Evolutionary conservation across 2,888 invertebrate genomes (phyloP), one percentile per base, ranked within the genome.

Genomic region (Exocentrus adspersus): DNA sequence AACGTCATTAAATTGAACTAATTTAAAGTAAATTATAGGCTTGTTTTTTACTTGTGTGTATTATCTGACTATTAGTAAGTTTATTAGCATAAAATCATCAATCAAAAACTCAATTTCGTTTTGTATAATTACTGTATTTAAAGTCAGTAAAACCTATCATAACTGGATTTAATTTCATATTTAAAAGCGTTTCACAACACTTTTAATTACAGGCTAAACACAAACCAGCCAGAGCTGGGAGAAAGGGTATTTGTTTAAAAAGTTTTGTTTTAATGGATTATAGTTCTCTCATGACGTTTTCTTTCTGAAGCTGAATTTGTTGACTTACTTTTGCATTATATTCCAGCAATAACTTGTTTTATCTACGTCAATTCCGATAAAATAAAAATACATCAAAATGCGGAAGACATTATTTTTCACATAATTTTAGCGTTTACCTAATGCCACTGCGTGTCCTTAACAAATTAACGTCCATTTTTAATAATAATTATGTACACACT

Each of bases 11-110:
- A n/a, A 3, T n/a, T 5, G 12, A 12, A 37, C 10, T 37, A 37
- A 37, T n/a, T 12, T 9, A 37, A n/a, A 14, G 10, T 14, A 48
- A 28, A 48, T 30, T 37, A 51, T 10, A 30, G 19, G 9, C 1
- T 10, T 9, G n/a, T 56, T 56, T 45, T 45, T 43, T 28, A 56
- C 54, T n/a, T 17, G 24, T 14, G 16, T n/a, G 43, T 56, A 56
- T 56, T 43, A 56, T 28, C 28, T 56, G 41, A 56, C 45, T 30
- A 51, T 51, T 51, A 32, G 51, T 32, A 12, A 17, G 16, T 16
- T 32, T 20, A 51, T 30, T 32, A 45, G 7, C 42, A 45, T 56
- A 30, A 45, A n/a, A 28, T 43, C 54, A 56, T 56, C 43, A 56
- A 56, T 56, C 54, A 56, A 42, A 52, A 56, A 12, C 16, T 30